A percentile compares a stretch with the other conserved stretches of the same genome.
These are phyloP conservation scores for Leptinotarsa defecta DNA, from an alignment of 1,140 invertebrate genomes.

Conservation along the genomic window DNA sequence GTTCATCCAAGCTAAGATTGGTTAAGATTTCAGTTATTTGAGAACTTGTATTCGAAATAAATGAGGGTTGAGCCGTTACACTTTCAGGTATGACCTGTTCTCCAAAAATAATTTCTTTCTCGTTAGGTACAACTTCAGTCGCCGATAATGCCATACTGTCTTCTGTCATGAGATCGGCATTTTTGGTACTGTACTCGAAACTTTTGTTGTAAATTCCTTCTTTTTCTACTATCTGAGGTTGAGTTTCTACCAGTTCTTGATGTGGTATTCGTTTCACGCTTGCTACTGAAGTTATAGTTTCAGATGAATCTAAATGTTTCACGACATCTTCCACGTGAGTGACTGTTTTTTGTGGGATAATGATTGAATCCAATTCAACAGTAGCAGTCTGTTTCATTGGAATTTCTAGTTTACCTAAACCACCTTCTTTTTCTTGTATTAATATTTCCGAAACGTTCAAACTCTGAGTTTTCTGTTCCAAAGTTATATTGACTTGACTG, in stretches of 20 bases:
- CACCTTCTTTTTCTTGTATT: slow-evolving; percentile 53
- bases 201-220: slow-evolving; percentile 46
- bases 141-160: slow-evolving; percentile 50
- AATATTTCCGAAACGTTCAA: slow-evolving; percentile 52
- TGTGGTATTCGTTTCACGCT: slow-evolving; percentile 43
- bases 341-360: slow-evolving; percentile 50
- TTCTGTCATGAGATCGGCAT: slow-evolving; percentile 49
- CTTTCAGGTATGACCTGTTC: slow-evolving; percentile 46
- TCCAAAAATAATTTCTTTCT: slow-evolving; percentile 54
- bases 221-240: slow-evolving; percentile 52
- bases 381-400: slow-evolving; percentile 47
- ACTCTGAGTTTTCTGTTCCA: slow-evolving; percentile 57
- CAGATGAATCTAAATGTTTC: slow-evolving; percentile 40
- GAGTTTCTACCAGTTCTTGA: slow-evolving; percentile 47
- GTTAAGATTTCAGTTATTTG: slow-evolving; percentile 57
- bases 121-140: slow-evolving; percentile 49
- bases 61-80: slow-evolving; percentile 45
- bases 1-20: slow-evolving; percentile 36
- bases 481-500: slow-evolving; percentile 54
- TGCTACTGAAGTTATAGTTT: slow-evolving; percentile 38
- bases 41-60: slow-evolving; percentile 50
- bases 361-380: slow-evolving; percentile 45
- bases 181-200: slow-evolving; percentile 38
- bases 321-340: slow-evolving; percentile 42
- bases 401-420: slow-evolving; percentile 39